Evolutionary conservation across 2,113 vertebrate genomes (phyloP), one percentile per base, ranked within the genome.

Genomic region (Apistogramma diplotaenia): DNA sequence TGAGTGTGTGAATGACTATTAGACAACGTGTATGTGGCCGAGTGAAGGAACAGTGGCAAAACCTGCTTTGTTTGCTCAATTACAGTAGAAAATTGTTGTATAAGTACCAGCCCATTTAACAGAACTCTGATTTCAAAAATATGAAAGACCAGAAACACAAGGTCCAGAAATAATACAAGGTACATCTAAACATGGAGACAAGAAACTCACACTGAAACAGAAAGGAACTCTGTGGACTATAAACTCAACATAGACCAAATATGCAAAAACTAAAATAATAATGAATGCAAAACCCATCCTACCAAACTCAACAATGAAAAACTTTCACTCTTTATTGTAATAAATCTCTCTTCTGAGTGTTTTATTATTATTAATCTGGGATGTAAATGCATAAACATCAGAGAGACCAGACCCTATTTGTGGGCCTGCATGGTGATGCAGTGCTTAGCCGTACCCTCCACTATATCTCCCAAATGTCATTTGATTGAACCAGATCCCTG

Each of bases 261-360:
- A 33, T 33, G 9, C 8, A 35, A 35, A 9, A 35, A 35, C 35
- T 37, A 11, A 10, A 37, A 62, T 23, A 40, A 31, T 60, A 2
- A 23, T 35, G 61, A 43, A 65, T 65, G 25, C 61, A 43, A 25
- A 65, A 43, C 21, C 3, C 60, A 15, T 2, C 21, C n/a, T 25
- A n/a, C 4, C 35, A 6, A 9, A 65, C 43, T 40, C 23, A 65
- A 21, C 12, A 43, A 25, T 65, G 21, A 65, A 43, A 65, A 25
- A 21, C 21, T 11, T 46, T 27, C 1, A 27, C 9, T 54, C 5
- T 0, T 1, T 8, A 4, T 0, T 0, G 2, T 25, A 18, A 40
- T 46, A 40, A 1, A 3, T 46, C 15, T 67, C 2, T 65, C 62
- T 67, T 46, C 37, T 46, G 40, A 46, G 40, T 49, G 40, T 27